phyloP scores from a whole-genome alignment of 1,140 invertebrate species.

The Aporrectodea caliginosa region DNA sequence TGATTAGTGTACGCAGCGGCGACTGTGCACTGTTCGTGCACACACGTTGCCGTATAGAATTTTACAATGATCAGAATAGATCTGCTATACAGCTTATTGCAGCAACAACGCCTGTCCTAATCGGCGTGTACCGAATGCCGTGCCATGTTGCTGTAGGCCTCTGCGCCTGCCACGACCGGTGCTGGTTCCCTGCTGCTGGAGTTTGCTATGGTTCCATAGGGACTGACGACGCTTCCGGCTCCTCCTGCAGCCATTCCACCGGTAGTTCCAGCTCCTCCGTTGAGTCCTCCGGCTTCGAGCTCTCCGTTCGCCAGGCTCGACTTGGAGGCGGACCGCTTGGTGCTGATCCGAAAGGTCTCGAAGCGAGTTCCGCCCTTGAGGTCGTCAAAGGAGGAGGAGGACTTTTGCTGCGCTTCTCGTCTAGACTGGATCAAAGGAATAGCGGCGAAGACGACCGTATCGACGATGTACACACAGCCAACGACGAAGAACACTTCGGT shows the following conservation, averaged over 20 bases:
- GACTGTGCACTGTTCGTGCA: no score
- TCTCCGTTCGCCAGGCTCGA: background rate
- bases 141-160: background rate
- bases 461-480: constrained; percentile 33
- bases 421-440: constrained; percentile 27
- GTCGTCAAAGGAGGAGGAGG: background rate
- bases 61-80: no score
- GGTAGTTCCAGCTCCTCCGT: background rate
- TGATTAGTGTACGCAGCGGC: no score
- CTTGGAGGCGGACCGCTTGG: background rate
- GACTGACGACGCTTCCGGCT: background rate
- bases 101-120: background rate
- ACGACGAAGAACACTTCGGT: constrained; percentile 37
- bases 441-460: constrained; percentile 28
- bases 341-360: background rate
- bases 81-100: no score
- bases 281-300: background rate
- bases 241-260: background rate
- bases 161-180: background rate
- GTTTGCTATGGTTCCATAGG: background rate
- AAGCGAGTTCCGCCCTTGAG: background rate
- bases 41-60: no score
- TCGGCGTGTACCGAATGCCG: background rate
- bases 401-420: constrained; percentile 9
- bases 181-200: background rate